phyloP scores from a whole-genome alignment of 1,140 invertebrate genomes.

The Drosophila orosa region DNA sequence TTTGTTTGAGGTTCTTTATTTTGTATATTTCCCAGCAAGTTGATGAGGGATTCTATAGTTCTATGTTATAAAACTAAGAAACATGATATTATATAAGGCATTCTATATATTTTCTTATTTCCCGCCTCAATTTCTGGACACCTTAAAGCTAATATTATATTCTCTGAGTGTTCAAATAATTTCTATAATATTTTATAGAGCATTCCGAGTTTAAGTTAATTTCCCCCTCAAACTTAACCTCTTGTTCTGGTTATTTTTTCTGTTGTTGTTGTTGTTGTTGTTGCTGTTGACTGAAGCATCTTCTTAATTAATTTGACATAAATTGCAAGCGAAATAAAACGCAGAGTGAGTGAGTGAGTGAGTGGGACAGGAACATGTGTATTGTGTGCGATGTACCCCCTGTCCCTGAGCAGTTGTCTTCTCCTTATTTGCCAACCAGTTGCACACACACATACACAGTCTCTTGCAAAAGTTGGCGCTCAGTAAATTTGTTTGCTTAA shows the following conservation, averaged over 20 bases:
- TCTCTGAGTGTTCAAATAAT: neutral
- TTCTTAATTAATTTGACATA: constrained; percentile 81
- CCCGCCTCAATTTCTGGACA: neutral
- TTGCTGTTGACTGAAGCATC: constrained; percentile 44
- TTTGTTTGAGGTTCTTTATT: too few species aligned
- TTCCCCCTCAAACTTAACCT: neutral
- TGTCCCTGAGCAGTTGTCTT: neutral
- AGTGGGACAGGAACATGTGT: constrained; percentile 42
- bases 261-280: neutral
- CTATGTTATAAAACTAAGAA: neutral
- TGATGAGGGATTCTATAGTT: neutral
- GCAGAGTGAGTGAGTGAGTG: constrained; percentile 14
- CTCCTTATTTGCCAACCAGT: constrained; percentile 34
- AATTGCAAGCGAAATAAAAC: constrained; percentile 59
- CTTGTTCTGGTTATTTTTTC: constrained; percentile 4
- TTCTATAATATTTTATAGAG: neutral
- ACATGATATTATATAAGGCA: neutral
- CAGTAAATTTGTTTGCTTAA: constrained; percentile 52
- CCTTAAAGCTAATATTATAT: neutral
- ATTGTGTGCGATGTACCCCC: constrained; percentile 22
- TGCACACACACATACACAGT: constrained; percentile 47
- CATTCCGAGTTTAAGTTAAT: neutral
- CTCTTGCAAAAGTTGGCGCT: constrained; percentile 64
- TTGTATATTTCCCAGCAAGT: neutral
- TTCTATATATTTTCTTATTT: neutral